These are phyloP conservation scores for Aix galericulata DNA, from an alignment of 2,113 vertebrate genomes.

Conservation along the genomic window DNA sequence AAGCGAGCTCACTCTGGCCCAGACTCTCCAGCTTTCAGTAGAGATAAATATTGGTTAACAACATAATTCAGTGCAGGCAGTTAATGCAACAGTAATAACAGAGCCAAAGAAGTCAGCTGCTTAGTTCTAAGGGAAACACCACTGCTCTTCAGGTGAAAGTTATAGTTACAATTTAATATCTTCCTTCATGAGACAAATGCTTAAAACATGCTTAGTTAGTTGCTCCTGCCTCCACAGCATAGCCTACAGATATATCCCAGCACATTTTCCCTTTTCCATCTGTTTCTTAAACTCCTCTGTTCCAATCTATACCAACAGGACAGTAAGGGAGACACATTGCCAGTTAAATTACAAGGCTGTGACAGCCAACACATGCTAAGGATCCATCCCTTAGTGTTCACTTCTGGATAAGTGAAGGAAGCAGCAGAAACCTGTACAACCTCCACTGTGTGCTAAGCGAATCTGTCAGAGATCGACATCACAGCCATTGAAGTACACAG, in stretches of 20 bases:
- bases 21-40: constrained; percentile 89
- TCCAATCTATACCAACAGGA: neutral
- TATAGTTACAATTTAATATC: neutral
- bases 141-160: neutral
- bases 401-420: neutral
- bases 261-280: neutral
- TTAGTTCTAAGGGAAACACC: neutral
- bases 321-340: neutral
- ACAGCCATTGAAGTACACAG: neutral
- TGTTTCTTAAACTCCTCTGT: neutral
- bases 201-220: neutral
- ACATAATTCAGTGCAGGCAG: neutral
- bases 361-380: neutral
- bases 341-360: neutral
- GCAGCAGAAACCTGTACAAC: neutral
- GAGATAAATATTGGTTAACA: constrained; percentile 32
- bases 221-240: neutral
- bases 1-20: constrained; percentile 94
- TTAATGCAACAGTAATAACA: neutral
- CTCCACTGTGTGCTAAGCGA: neutral
- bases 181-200: neutral
- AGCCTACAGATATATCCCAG: neutral
- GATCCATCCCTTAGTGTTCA: neutral
- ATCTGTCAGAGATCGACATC: neutral
- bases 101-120: neutral